Evolutionary conservation across 2,888 invertebrate genomes (phyloP).

Genomic region (Eurytoma californica): DNA sequence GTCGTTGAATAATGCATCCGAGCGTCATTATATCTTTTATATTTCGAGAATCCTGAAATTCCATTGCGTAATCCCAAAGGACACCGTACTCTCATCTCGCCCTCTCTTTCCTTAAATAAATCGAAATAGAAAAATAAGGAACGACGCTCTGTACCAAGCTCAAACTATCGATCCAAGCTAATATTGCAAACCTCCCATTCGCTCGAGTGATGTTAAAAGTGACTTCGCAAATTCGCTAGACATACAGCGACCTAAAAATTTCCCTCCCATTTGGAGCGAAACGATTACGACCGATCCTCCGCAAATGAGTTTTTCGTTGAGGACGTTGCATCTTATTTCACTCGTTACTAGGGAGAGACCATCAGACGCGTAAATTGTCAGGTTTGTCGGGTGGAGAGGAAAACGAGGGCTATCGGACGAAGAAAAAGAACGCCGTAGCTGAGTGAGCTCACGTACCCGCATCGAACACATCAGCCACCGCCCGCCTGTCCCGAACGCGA

Average conservation of each 20-base stretch:
- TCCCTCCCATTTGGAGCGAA: too few species aligned
- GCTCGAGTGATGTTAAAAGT: neutral
- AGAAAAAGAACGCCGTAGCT: neutral
- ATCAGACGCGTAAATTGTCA: neutral
- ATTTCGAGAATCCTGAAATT: neutral
- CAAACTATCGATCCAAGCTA: neutral
- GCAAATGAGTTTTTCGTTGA: too few species aligned
- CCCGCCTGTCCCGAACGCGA: neutral
- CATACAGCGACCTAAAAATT: too few species aligned
- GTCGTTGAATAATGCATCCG: conserved; percentile 16
- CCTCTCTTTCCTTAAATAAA: neutral
- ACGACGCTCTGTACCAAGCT: too few species aligned
- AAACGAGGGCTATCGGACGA: neutral
- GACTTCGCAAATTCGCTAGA: too few species aligned
- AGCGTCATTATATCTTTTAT: conserved; percentile 12
- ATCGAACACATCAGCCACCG: conserved; percentile 15
- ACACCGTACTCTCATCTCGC: neutral
- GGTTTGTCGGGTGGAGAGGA: neutral
- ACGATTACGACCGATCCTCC: too few species aligned
- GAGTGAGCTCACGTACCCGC: conserved; percentile 11
- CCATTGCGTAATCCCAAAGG: neutral
- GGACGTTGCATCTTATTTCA: neutral
- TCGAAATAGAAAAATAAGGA: neutral
- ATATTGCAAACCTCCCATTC: neutral
- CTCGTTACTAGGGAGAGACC: too few species aligned